These are phyloP conservation scores for Saxidomus purpurata DNA, from an alignment of 1,140 invertebrate genomes.

Conservation along the genomic window DNA sequence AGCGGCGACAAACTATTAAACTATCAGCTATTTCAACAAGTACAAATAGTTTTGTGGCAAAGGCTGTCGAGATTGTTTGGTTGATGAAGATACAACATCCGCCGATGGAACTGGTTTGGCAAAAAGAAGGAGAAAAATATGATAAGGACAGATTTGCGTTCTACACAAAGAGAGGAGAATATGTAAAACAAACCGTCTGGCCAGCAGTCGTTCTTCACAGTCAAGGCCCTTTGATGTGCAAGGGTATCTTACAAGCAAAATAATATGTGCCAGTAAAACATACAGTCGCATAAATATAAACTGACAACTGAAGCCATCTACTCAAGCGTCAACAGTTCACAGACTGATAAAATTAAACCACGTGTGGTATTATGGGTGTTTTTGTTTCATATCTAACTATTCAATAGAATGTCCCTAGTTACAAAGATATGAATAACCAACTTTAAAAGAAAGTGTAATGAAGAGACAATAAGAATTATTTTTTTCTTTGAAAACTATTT, in stretches of 20 bases:
- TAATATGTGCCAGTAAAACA: no score
- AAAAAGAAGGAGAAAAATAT: background rate
- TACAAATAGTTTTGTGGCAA: background rate
- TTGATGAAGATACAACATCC: conserved; percentile 53
- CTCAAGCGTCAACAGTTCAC: no score
- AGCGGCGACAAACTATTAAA: background rate
- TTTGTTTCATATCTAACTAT: no score
- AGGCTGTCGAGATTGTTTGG: conserved; percentile 17
- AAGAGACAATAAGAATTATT: no score
- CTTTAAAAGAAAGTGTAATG: no score
- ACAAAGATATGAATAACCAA: no score
- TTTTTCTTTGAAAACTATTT: no score
- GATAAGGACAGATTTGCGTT: conserved; percentile 37
- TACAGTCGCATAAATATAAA: no score
- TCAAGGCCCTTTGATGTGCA: conserved; percentile 26
- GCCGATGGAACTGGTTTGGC: conserved; percentile 3
- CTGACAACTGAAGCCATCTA: no score
- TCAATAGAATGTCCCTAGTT: no score
- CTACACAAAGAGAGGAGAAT: conserved; percentile 44
- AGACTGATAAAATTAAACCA: no score
- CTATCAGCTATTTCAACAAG: background rate
- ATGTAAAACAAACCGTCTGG: conserved; percentile 13
- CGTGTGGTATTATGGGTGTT: no score
- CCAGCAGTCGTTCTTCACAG: conserved; percentile 45
- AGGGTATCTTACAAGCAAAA: conserved; percentile 33